Conservation (phyloP, 2,888 invertebrate genomes). For the Psylliodes chrysocephalus region DNA sequence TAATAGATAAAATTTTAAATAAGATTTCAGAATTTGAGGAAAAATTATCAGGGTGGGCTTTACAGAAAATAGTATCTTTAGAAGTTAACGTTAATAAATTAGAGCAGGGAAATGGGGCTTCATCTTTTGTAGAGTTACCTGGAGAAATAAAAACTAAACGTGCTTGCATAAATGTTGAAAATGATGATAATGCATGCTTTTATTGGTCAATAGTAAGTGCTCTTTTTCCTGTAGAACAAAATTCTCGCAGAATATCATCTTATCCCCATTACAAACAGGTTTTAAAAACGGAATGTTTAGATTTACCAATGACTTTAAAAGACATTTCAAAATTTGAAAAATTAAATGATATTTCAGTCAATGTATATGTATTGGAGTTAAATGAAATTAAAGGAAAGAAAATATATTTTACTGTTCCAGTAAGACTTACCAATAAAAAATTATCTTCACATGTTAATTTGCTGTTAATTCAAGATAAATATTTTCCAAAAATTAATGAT, state of each 20-base stretch:
- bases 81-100: slow-evolving; percentile 42
- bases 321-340: no score
- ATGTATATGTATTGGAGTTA: no score
- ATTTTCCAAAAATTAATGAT: no score
- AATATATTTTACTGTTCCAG: no score
- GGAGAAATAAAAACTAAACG: slow-evolving; percentile 35
- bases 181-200: neutral
- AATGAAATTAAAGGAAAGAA: no score
- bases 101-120: slow-evolving; percentile 35
- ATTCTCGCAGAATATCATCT: neutral
- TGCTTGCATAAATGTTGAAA: neutral
- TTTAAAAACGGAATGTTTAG: no score
- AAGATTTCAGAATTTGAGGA: slow-evolving; percentile 49
- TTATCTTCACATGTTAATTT: no score
- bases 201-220: neutral
- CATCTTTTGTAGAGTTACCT: slow-evolving; percentile 45
- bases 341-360: no score
- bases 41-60: slow-evolving; percentile 43
- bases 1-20: slow-evolving; percentile 36
- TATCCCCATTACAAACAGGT: neutral
- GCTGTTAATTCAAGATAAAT: no score
- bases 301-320: no score
- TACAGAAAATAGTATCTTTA: slow-evolving; percentile 40
- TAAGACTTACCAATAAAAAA: no score
- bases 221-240: neutral